Evolutionary conservation across 1,140 invertebrate genomes (phyloP), one percentile per base, ranked within the genome.

Genomic region (Lucilia sericata): DNA sequence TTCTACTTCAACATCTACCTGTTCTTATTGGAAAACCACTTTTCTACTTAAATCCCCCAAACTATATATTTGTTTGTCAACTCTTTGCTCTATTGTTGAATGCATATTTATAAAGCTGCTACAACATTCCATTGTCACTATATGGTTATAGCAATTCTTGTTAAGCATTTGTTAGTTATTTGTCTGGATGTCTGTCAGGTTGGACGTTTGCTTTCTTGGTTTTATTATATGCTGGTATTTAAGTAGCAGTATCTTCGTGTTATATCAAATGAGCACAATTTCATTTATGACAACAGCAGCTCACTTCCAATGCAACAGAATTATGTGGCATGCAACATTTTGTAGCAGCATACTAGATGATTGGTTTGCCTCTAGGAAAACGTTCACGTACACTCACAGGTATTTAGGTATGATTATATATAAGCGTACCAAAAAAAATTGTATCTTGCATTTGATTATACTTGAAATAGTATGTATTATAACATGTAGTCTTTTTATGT

Each of bases 391-490:
- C n/a, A n/a, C 55, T 60, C 5, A 7, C 55, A 60, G 55, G 14
- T 60, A 17, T 60, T 60, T n/a, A n/a, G 14, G 14, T 60, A 60
- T 14, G 7, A 14, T 60, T 60, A 7, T 60, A 14, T 17, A 60
- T 60, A 8, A 60, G 13, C 51, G 2, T 70, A 8, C 60, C 60
- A 70, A 21, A 70, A 19, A 70, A 21, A 21, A 2, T 7, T 70
- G 3, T 17, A 60, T 60, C 55, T 21, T 12, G 5, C 19, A n/a
- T 60, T 70, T 70, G 65, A 70, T 70, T 70, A 70, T 70, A 70
- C 65, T 70, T 70, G 60, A 70, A 70, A 70, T 19, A n/a, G n/a
- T n/a, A n/a, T n/a, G 60, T 70, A 70, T 70, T 70, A 21, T 10
- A 21, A 21, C 60, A 21, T 70, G 60, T 21, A 21, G 19, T 7